phyloP scores from a whole-genome alignment of 2,888 invertebrate genomes.

The Prostheceraeus crozeri region DNA sequence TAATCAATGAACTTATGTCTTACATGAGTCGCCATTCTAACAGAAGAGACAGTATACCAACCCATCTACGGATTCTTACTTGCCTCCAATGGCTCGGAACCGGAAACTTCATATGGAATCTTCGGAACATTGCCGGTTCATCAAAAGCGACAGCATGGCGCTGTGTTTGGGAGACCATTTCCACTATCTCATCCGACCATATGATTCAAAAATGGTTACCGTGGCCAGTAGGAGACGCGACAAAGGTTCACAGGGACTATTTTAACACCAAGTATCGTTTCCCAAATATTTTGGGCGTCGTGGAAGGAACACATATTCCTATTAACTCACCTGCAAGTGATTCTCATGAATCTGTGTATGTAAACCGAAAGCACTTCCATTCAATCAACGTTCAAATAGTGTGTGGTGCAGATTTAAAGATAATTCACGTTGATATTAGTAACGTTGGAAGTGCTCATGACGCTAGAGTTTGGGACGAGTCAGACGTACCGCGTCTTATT shows the following conservation, averaged over 20 bases:
- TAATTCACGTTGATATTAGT: conserved; percentile 29
- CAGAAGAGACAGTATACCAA: no score
- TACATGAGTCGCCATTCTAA: no score
- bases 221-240: conserved; percentile 13
- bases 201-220: conserved; percentile 25
- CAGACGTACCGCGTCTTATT: conserved; percentile 5
- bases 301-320: conserved; percentile 26
- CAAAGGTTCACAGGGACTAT: conserved; percentile 19
- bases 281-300: conserved; percentile 23
- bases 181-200: conserved; percentile 10
- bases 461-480: conserved; percentile 28
- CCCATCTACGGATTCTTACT: no score
- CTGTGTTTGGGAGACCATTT: conserved; percentile 11
- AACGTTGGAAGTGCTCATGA: conserved; percentile 26
- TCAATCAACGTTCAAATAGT: conserved; percentile 26
- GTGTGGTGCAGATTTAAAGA: conserved; percentile 20
- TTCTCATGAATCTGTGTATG: conserved; percentile 21
- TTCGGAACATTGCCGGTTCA: not conserved
- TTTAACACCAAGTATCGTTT: conserved; percentile 23
- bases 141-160: conserved; percentile 27
- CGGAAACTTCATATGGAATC: conserved; percentile 7
- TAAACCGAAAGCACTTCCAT: conserved; percentile 20
- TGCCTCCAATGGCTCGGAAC: not conserved
- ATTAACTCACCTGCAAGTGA: conserved; percentile 15
- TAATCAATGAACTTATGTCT: no score